Evolutionary conservation across 2,113 vertebrate genomes (phyloP), one percentile per base, ranked within the genome.

Genomic region (Calyptommatus sinebrachiatus): DNA sequence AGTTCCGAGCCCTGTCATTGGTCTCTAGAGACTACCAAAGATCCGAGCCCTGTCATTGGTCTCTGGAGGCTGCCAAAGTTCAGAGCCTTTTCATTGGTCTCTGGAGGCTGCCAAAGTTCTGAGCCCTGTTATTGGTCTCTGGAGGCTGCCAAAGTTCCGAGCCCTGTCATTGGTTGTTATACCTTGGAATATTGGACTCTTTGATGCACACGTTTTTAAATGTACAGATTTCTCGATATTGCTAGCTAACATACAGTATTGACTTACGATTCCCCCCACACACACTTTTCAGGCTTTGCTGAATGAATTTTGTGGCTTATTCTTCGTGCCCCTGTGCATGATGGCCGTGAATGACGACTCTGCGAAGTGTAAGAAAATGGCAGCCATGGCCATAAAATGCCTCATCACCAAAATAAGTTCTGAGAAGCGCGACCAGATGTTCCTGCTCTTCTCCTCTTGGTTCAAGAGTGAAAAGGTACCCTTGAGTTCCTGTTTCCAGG

Each of bases 291-390:
- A 99, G 98, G 93, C 91, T 1, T 91, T 99, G 76, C 93, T 98
- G 69, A 89, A 95, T 20, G 89, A 95, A 67, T 89, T 97, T 91
- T 96, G 95, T 0, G 95, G 96, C 1, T 89, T 99, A 71, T 97
- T 99, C 92, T 99, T 99, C 22, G 90, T 97, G 31, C 97, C 97
- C 4, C 93, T 99, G 8, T 96, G 97, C 31, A 94, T 99, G 78
- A 94, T 95, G 63, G 91, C 97, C 90, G 94, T 97, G 69, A 99
- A 99, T 0, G 98, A 99, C 9, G 95, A 97, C 88, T 98, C 97
- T 0, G 85, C 95, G 1, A 92, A 89, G 60, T 99, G 98, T 89
- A 99, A 98, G 84, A 98, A 97, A 88, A 99, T 99, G 98, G 97
- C 97, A 0, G 94, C 97, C 67, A 86, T 98, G 87, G 92, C 96